These are phyloP conservation scores for Champsocephalus esox DNA, from an alignment of 2,797 vertebrate genomes.

Conservation along the genomic window DNA sequence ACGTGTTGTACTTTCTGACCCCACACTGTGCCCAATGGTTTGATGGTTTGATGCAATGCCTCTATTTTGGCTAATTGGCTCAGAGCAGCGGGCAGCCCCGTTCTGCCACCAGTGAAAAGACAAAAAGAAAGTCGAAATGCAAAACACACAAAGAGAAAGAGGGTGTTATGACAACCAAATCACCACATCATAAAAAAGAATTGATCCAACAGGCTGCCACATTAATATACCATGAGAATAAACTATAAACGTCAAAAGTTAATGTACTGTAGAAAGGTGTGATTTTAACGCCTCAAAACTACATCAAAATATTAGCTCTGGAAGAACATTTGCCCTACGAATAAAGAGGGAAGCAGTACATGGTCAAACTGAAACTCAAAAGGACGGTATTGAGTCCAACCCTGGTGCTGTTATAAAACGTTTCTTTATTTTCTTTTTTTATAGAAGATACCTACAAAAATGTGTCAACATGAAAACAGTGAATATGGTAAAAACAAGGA, in stretches of 20 bases:
- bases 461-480: too few relatives aligned
- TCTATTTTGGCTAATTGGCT: slow-evolving; percentile 75
- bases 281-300: not conserved
- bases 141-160: slow-evolving; percentile 36
- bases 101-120: slow-evolving; percentile 51
- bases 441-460: too few relatives aligned
- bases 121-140: slow-evolving; percentile 38
- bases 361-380: not conserved
- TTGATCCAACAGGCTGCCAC: not conserved
- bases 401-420: too few relatives aligned
- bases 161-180: not conserved
- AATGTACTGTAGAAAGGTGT: not conserved
- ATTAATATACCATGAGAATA: not conserved
- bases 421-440: too few relatives aligned
- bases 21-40: slow-evolving; percentile 77
- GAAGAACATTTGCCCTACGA: not conserved
- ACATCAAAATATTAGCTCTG: slow-evolving; percentile 8
- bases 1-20: slow-evolving; percentile 66
- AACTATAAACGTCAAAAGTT: not conserved
- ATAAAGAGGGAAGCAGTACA: not conserved
- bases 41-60: slow-evolving; percentile 61
- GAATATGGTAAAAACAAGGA: too few relatives aligned
- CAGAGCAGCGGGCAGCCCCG: slow-evolving; percentile 59
- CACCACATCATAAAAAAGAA: slow-evolving; percentile 7
- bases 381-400: too few relatives aligned